phyloP scores from a whole-genome alignment of 2,113 vertebrate genomes.

The Platichthys stellatus region DNA sequence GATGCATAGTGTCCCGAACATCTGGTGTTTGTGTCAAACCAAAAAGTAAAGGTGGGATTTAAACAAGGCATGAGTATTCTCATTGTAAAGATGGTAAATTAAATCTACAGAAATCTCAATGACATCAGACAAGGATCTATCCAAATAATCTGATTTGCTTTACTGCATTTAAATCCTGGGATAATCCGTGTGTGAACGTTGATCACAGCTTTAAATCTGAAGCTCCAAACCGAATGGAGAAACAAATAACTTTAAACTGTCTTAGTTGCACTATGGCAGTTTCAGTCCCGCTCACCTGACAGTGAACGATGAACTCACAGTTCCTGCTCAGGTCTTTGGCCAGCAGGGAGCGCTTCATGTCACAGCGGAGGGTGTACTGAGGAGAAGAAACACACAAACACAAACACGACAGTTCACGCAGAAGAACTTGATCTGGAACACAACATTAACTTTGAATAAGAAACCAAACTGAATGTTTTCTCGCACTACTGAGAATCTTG shows the following conservation, averaged over 20 bases:
- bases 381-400: background rate
- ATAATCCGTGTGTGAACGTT: background rate
- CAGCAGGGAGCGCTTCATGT: slow-evolving; percentile 92
- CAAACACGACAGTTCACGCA: background rate
- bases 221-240: background rate
- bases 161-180: background rate
- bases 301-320: slow-evolving; percentile 96
- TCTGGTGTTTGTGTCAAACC: too few relatives aligned
- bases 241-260: background rate
- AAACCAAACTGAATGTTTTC: too few relatives aligned
- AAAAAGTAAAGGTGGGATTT: too few relatives aligned
- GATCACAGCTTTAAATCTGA: background rate
- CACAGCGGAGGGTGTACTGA: slow-evolving; percentile 94
- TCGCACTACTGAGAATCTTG: too few relatives aligned
- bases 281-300: slow-evolving; percentile 81
- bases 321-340: slow-evolving; percentile 95
- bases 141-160: background rate
- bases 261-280: background rate
- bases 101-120: too few relatives aligned
- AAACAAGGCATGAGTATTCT: too few relatives aligned
- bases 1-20: too few relatives aligned
- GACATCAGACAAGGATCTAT: too few relatives aligned
- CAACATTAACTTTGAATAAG: background rate
- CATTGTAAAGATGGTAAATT: too few relatives aligned
- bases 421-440: background rate